A percentile compares a stretch with the other conserved stretches of the same genome.
Conservation (phyloP, 1,140 invertebrate genomes). For the Sinonovacula constricta region DNA sequence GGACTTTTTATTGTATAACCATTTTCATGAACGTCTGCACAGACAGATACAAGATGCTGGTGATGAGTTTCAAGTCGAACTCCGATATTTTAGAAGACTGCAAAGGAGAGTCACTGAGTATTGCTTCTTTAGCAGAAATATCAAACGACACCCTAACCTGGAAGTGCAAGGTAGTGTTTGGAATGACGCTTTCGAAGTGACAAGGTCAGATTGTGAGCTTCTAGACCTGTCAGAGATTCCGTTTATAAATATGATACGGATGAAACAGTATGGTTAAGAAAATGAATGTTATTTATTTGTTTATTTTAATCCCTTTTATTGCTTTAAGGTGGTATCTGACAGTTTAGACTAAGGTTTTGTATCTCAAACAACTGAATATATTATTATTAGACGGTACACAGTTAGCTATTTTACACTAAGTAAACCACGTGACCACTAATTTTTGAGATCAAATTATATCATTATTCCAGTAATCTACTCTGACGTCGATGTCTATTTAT, state of each 20-base stretch:
- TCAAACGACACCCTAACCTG: background rate
- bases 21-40: slow-evolving; percentile 52
- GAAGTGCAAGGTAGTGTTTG: slow-evolving; percentile 1
- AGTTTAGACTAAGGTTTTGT: too few relatives aligned
- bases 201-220: slow-evolving; percentile 7
- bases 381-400: too few relatives aligned
- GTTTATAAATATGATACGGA: slow-evolving; percentile 15
- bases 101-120: slow-evolving; percentile 35
- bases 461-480: too few relatives aligned
- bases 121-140: slow-evolving; percentile 21
- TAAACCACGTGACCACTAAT: too few relatives aligned
- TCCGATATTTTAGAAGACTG: slow-evolving; percentile 50
- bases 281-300: too few relatives aligned
- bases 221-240: slow-evolving; percentile 41
- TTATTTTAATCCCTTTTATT: too few relatives aligned
- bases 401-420: too few relatives aligned
- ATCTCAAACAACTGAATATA: too few relatives aligned
- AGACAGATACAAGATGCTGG: slow-evolving; percentile 48
- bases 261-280: slow-evolving; percentile 27
- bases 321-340: too few relatives aligned
- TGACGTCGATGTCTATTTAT: too few relatives aligned
- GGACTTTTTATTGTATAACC: slow-evolving; percentile 59
- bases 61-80: slow-evolving; percentile 53
- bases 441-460: too few relatives aligned
- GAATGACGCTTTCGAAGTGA: slow-evolving; percentile 15